Base-by-base conservation (phyloP, 1,140 invertebrate genomes). In the Hesperophylax magnus region DNA sequence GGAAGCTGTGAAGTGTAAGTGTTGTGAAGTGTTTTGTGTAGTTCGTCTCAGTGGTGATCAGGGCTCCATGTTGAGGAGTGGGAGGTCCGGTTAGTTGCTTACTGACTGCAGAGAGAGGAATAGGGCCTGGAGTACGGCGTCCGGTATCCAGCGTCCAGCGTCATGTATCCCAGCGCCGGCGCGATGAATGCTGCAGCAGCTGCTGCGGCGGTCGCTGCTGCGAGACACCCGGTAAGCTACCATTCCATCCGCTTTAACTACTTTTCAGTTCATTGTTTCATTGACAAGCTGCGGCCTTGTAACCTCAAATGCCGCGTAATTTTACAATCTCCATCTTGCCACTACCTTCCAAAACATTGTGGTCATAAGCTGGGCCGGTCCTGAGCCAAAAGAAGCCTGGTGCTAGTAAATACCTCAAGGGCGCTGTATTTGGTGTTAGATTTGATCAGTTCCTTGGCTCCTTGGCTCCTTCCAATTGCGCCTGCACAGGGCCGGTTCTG, bases 161-260 rank as follows among this genome's bases (percentile, higher is more conserved):
- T 27, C 63, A 90, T 90, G 89, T 90, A 90, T 88, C 88, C 89
- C 80, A 90, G 88, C 86, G 89, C 89, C 86, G 89, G 89, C 86
- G 89, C 89, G 80, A 90, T 90, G 89, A 90, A 90, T 86, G 89
- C 88, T 85, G 89, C 89, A 85, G 89, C 89, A 84, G 89, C 89
- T 85, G 89, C 89, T 82, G 89, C 89, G 85, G 89, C 89, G 84
- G 89, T 89, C 86, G 89, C 89, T 86, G 89, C 89, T 85, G 89
- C 89, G 53, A 90, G 89, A 87, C 89, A 90, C 87, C 89, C 89
- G 88, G 89, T 90, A 85, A 89, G 87, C 78, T 31, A 54, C 22
- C 6, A 39, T 31, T 60, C 39, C 39, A 47, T 47, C 39, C 39
- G 14, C 39, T 47, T 47, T 58, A 18, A 58, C 5, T 22, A 22